Evolutionary conservation across 2,113 vertebrate species (phyloP).

Genomic region (Oryzias javanicus): DNA sequence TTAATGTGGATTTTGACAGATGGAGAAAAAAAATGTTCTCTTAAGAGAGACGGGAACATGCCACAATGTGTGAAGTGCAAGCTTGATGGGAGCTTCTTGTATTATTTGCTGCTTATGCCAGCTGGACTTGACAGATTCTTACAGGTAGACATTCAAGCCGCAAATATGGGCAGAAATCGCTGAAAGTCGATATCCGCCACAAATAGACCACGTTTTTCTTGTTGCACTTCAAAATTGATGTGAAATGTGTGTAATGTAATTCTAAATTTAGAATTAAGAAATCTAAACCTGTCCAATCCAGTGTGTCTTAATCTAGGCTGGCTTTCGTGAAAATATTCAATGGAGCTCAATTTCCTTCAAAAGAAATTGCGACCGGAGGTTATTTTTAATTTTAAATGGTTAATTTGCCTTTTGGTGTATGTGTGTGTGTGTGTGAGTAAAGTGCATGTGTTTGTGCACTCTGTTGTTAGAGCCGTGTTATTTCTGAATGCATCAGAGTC

Average conservation of each 20-base stretch:
- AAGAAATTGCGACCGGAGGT: slow-evolving; percentile 68
- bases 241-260: slow-evolving; percentile 47
- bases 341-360: slow-evolving; percentile 59
- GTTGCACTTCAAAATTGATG: slow-evolving; percentile 40
- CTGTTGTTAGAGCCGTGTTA: slow-evolving; percentile 50
- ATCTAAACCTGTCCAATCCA: slow-evolving; percentile 36
- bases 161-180: slow-evolving; percentile 52
- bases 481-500: slow-evolving; percentile 66
- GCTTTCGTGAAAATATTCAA: slow-evolving; percentile 61
- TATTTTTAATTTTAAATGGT: slow-evolving; percentile 62
- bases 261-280: slow-evolving; percentile 47
- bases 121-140: slow-evolving; percentile 73
- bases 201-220: slow-evolving; percentile 41
- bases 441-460: background rate
- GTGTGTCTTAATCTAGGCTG: slow-evolving; percentile 46
- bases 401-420: slow-evolving; percentile 36
- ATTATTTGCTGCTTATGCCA: slow-evolving; percentile 66
- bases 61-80: slow-evolving; percentile 79
- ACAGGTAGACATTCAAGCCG: slow-evolving; percentile 68
- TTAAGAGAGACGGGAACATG: slow-evolving; percentile 75
- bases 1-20: slow-evolving; percentile 80
- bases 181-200: slow-evolving; percentile 44
- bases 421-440: slow-evolving; percentile 10
- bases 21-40: slow-evolving; percentile 74
- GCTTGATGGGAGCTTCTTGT: slow-evolving; percentile 71